phyloP scores from a whole-genome alignment of 2,797 vertebrate genomes.

The Anableps anableps region DNA sequence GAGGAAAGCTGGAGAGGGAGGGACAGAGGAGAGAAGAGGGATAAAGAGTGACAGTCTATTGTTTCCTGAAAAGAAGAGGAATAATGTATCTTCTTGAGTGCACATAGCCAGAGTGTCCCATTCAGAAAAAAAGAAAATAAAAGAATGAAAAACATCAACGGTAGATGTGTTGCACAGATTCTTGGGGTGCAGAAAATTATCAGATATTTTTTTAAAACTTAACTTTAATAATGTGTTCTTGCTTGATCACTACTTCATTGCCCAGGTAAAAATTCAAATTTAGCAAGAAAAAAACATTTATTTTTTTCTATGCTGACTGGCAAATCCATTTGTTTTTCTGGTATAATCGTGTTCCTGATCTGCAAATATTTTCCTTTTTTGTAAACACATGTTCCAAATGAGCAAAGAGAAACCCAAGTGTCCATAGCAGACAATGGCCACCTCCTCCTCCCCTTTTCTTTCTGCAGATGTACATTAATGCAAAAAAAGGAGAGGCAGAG shows the following conservation, averaged over 20 bases:
- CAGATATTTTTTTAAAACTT: constrained; percentile 38
- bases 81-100: constrained; percentile 79
- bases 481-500: constrained; percentile 75
- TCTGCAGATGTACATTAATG: constrained; percentile 91
- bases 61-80: constrained; percentile 75
- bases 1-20: constrained; percentile 71
- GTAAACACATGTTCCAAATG: constrained; percentile 33
- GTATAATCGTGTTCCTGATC: constrained; percentile 4
- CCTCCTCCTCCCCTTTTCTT: constrained; percentile 42
- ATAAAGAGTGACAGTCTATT: constrained; percentile 80
- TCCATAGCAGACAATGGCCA: constrained; percentile 51
- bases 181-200: constrained; percentile 22
- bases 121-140: constrained; percentile 48
- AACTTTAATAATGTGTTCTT: constrained; percentile 23
- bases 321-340: neutral
- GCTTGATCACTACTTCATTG: constrained; percentile 27
- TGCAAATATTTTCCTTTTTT: constrained; percentile 10
- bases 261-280: constrained; percentile 19
- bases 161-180: constrained; percentile 38
- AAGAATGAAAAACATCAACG: constrained; percentile 49
- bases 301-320: constrained; percentile 29
- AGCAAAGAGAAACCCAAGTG: constrained; percentile 31
- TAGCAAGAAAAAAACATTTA: neutral
- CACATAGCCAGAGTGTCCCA: constrained; percentile 51
- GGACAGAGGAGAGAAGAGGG: constrained; percentile 73